A percentile compares a stretch with the other conserved stretches of the same genome.
phyloP scores from a whole-genome alignment of 2,797 vertebrate genomes.

The Rhinogobio ventralis region DNA sequence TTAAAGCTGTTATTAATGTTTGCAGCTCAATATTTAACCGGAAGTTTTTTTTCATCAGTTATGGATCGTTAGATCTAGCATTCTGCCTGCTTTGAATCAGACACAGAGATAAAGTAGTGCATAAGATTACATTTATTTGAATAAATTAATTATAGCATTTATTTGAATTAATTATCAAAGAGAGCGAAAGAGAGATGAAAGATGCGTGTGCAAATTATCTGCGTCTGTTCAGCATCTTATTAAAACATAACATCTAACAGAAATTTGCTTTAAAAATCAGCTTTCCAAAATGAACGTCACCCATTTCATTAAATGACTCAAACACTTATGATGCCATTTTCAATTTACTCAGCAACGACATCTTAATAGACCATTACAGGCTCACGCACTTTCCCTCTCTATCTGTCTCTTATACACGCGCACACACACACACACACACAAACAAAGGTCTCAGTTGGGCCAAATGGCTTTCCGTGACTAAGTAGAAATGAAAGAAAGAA shows the following conservation, averaged over 20 bases:
- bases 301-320: neutral
- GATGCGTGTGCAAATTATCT: neutral
- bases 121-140: neutral
- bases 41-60: neutral
- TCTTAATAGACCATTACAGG: neutral
- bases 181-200: neutral
- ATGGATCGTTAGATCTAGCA: neutral
- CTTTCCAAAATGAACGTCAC: neutral
- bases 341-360: neutral
- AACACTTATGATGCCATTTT: conserved; percentile 7
- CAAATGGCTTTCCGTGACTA: neutral
- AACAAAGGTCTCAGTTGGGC: conserved; percentile 1
- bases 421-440: conserved; percentile 25
- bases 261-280: neutral
- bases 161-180: neutral
- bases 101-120: neutral
- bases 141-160: neutral
- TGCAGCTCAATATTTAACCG: neutral
- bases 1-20: neutral
- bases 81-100: neutral
- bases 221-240: neutral
- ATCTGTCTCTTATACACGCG: neutral
- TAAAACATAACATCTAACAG: neutral
- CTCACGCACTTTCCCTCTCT: neutral
- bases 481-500: conserved; percentile 16